These are phyloP conservation scores for Odontothrips loti DNA, from an alignment of 2,888 invertebrate species.

Conservation along the genomic window DNA sequence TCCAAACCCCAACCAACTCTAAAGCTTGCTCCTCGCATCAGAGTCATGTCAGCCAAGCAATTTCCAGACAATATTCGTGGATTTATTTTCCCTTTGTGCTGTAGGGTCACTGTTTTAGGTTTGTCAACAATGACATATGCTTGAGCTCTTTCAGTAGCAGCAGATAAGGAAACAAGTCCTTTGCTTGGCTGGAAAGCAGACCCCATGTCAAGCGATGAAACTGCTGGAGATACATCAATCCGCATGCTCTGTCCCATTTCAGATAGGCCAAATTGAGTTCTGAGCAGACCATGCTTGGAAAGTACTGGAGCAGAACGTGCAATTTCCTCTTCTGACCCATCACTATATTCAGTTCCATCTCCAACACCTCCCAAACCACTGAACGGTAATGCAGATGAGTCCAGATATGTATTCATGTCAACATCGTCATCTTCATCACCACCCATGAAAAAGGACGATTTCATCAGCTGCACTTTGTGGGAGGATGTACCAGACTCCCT, in stretches of 20 bases:
- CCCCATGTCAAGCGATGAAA: neutral
- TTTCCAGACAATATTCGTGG: neutral
- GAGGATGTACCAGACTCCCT: constrained; percentile 59
- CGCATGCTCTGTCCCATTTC: neutral
- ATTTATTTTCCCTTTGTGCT: constrained; percentile 45
- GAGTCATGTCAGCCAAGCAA: constrained; percentile 33
- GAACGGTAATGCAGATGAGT: neutral
- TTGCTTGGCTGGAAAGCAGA: neutral
- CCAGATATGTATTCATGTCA: constrained; percentile 31
- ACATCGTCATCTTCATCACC: constrained; percentile 41
- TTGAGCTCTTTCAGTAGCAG: constrained; percentile 30
- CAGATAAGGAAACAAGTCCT: neutral
- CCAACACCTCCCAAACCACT: neutral
- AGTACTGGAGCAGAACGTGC: constrained; percentile 7
- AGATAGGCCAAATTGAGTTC: neutral
- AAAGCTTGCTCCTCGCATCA: constrained; percentile 55
- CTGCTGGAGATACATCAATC: neutral
- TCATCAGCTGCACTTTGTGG: constrained; percentile 75
- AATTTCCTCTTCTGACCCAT: neutral
- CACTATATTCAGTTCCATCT: constrained; percentile 5
- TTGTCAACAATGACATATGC: constrained; percentile 43
- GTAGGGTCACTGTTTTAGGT: constrained; percentile 49
- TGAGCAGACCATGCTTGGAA: neutral
- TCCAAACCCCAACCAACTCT: constrained; percentile 72
- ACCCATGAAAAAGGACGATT: constrained; percentile 67